Conservation (phyloP, 2,888 invertebrate genomes). For the Acronicta psi region DNA sequence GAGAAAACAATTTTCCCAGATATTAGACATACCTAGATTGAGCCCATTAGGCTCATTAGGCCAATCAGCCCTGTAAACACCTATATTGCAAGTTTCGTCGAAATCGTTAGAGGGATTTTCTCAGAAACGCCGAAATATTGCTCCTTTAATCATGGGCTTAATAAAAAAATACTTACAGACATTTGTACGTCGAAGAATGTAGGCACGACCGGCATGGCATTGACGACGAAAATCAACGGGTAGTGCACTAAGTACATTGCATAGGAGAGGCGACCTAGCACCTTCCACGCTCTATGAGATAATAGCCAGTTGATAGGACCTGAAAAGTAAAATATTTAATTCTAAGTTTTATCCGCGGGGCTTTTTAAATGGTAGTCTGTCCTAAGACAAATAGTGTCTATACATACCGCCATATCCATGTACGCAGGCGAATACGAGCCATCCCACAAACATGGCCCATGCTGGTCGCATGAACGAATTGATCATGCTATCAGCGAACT, state of each 20-base stretch:
- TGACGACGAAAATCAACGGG: conserved; percentile 67
- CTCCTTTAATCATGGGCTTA: no score
- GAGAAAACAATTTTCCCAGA: no score
- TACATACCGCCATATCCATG: conserved; percentile 73
- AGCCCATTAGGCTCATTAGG: no score
- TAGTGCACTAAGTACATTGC: conserved; percentile 88
- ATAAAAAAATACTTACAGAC: conserved; percentile 63
- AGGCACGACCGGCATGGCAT: conserved; percentile 57
- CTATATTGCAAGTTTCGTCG: no score
- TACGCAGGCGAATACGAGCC: conserved; percentile 83
- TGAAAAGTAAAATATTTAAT: conserved; percentile 57
- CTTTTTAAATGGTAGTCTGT: no score
- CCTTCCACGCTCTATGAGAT: conserved; percentile 82
- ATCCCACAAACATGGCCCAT: conserved; percentile 82
- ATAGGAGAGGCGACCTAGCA: conserved; percentile 85
- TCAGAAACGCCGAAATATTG: no score
- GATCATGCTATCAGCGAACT: conserved; percentile 68
- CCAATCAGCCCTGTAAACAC: no score
- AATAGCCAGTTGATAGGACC: conserved; percentile 85
- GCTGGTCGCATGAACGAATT: conserved; percentile 77
- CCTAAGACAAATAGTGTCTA: no score
- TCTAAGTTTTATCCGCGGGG: no score
- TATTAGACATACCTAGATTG: no score
- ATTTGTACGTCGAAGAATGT: conserved; percentile 59
- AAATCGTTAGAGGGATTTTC: no score